Evolutionary conservation across 35 echinoderm and acorn worm species (phyloP).

Genomic region (Apostichopus californicus): DNA sequence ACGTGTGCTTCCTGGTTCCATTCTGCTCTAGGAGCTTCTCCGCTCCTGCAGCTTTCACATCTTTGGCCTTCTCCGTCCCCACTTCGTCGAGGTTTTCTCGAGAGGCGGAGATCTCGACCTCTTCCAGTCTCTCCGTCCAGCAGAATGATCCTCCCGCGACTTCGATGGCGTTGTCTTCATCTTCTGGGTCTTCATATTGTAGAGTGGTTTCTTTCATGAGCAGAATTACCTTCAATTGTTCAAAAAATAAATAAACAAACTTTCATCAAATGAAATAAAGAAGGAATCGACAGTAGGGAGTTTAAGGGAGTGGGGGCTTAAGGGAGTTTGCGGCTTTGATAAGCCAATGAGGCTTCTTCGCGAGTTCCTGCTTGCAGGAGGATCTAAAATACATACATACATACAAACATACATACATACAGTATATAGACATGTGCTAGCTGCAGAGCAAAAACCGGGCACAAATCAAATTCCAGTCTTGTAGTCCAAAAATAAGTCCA

Average conservation of each 20-base stretch:
- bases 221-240: not conserved
- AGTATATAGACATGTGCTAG: no score
- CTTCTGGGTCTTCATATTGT: conserved; percentile 17
- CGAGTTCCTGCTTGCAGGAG: no score
- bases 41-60: not conserved
- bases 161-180: conserved; percentile 52
- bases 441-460: no score
- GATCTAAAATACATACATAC: no score
- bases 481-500: no score
- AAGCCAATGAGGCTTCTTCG: no score
- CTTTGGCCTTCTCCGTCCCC: not conserved
- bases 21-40: conserved; percentile 43
- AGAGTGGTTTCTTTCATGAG: conserved; percentile 53
- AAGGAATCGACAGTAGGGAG: no score
- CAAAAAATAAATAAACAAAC: not conserved
- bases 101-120: conserved; percentile 8
- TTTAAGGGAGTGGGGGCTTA: no score
- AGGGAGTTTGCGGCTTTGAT: no score
- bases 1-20: not conserved
- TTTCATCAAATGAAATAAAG: no score
- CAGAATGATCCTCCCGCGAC: conserved; percentile 38
- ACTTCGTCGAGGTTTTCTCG: not conserved
- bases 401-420: no score
- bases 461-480: no score
- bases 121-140: conserved; percentile 53